phyloP scores from a whole-genome alignment of 2,888 invertebrate genomes.

The Cyclophora albipunctata region DNA sequence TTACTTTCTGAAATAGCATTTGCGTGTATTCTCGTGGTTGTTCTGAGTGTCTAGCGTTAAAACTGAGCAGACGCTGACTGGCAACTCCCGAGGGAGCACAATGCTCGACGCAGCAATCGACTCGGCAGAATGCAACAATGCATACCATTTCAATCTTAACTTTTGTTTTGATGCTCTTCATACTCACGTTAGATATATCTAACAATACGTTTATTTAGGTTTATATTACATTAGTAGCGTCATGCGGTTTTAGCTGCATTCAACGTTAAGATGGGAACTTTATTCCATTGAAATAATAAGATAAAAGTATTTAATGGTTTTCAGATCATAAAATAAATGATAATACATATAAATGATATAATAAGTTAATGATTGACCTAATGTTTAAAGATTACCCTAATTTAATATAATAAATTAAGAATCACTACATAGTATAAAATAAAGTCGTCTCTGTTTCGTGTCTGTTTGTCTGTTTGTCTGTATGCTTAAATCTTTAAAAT shows the following conservation, averaged over 20 bases:
- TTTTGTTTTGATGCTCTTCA: constrained; percentile 34
- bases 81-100: constrained; percentile 60
- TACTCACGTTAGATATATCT: constrained; percentile 12
- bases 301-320: too few relatives aligned
- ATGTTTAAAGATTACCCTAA: too few relatives aligned
- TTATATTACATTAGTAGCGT: background rate
- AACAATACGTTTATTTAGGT: too few relatives aligned
- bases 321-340: too few relatives aligned
- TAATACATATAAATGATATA: too few relatives aligned
- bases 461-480: too few relatives aligned
- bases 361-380: too few relatives aligned
- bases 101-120: constrained; percentile 56
- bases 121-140: constrained; percentile 70
- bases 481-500: too few relatives aligned
- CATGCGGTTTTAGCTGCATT: background rate
- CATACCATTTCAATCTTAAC: constrained; percentile 67
- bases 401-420: too few relatives aligned
- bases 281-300: background rate
- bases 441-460: too few relatives aligned
- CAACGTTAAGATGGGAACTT: background rate
- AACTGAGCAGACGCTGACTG: constrained; percentile 68
- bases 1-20: background rate
- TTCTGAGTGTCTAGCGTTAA: constrained; percentile 44
- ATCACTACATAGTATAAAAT: too few relatives aligned
- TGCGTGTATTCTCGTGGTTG: constrained; percentile 9